These are phyloP conservation scores for Onthophagus taurus DNA, from an alignment of 1,140 invertebrate species.

Conservation along the genomic window DNA sequence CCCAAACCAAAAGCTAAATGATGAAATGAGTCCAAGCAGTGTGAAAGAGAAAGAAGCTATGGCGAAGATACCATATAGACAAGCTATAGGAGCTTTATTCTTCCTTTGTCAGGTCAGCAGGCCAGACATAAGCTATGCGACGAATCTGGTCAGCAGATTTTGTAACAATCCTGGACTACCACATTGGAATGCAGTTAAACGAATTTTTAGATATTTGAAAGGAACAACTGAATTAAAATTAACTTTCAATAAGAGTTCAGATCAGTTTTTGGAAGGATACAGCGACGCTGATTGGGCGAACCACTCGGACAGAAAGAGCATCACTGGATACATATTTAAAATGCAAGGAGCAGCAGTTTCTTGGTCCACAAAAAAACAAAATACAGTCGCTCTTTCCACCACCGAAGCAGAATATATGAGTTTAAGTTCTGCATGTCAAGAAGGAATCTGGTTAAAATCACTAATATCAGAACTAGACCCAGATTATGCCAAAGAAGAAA, in stretches of 20 bases:
- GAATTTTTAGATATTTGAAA: conserved; percentile 2
- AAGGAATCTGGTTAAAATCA: neutral
- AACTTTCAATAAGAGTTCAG: neutral
- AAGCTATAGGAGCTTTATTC: neutral
- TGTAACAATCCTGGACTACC: neutral
- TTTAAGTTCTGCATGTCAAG: neutral
- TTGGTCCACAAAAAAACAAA: neutral
- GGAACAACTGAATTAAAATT: neutral
- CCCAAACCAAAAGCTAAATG: neutral
- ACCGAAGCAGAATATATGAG: neutral
- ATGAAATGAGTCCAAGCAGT: neutral
- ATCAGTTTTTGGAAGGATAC: neutral
- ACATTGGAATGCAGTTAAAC: conserved; percentile 1
- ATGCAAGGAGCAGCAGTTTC: neutral
- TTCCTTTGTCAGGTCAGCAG: neutral
- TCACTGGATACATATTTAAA: neutral
- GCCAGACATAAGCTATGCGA: neutral
- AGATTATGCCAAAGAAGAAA: neutral
- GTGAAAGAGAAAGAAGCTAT: too few species aligned
- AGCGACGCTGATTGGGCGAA: neutral
- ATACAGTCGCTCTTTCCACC: neutral
- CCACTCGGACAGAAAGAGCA: neutral
- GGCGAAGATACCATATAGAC: neutral
- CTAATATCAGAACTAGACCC: neutral
- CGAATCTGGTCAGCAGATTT: neutral